Base-by-base conservation (phyloP, 2,888 invertebrate species). In the Ornithoptera alexandrae region DNA sequence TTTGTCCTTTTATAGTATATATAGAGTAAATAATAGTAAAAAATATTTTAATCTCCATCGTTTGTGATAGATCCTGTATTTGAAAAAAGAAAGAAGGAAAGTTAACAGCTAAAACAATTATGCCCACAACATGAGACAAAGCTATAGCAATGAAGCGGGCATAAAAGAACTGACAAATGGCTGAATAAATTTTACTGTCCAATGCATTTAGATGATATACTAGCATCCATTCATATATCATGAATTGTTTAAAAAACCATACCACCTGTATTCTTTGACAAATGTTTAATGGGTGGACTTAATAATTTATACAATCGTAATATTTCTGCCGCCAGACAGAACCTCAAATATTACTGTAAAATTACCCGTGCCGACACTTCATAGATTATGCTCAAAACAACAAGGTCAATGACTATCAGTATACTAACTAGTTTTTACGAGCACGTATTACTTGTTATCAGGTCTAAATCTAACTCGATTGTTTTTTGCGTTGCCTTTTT, bases 81-180 rank as follows among this genome's bases (percentile, higher is more conserved):
- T 56, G 56, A 56, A 58, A 58, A 58, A 53, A n/a, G n/a, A 18
- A 53, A 5, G 18, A n/a, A 53, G n/a, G 18, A 18, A n/a, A 53
- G 53, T 53, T 53, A 18, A n/a, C 6, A 12, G 4, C 12, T 58
- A 58, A 58, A 58, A 58, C 57, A 60, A 60, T 60, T 60, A 24
- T 60, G 18, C 36, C 36, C 18, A 60, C 30, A 60, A 60, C 60
- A 36, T 36, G 15, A 60, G 36, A 60, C 30, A 60, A 60, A 36
- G 60, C 18, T 17, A 60, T 39, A 36, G 50, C 36, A 24, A 62
- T 10, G 18, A 58, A 22, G 10, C 8, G 42, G 39, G 18, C 36
- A 65, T 65, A 65, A 58, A 59, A 50, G 59, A 65, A 58, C n/a
- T 59, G 59, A 65, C n/a, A 65, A 65, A 65, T 65, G 30, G 46